Evolutionary conservation across 35 echinoderm and acorn worm species (phyloP), one percentile per base, ranked within the genome.

Genomic region (Heliocidaris erythrogramma): DNA sequence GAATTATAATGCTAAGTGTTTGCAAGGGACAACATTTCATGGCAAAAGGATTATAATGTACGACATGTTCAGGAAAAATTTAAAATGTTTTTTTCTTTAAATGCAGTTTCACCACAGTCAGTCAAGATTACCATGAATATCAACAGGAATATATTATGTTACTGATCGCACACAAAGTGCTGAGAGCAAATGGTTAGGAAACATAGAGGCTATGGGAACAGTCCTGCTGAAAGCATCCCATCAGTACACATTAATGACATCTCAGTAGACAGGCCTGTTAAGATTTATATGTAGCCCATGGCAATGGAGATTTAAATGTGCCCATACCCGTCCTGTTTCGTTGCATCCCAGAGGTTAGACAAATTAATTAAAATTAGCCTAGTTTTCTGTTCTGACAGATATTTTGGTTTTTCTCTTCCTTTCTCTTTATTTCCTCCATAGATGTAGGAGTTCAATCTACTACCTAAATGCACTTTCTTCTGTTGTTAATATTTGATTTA

Each of bases 241-340:
- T 78, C 65, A 78, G 18, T 18, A n/a, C 65, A 78, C 65, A 78
- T 78, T 78, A 78, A 78, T 78, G 65, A 78, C 65, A 78, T 78
- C 65, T 27, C 65, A 78, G 21, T 9, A 78, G 65, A 78, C 65
- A 78, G 65, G 65, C 18, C 21, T 78, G 65, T 78, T 78, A 78
- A 78, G 65, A 78, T 78, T 27, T 78, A 78, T 78, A 21, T 78
- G 65, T 78, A 27, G 65, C 65, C n/a, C 65, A 78, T 78, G 65
- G 65, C 65, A n/a, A 78, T 78, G 5, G 21, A 78, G 65, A 78
- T n/a, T 78, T 78, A 27, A 78, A 78, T 78, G 65, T 27, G 65
- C 65, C 65, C 65, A n/a, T n/a, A 7, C 65, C 65, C 10, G 52
- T n/a, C 65, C 65, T 78, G 65, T 78, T 24, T n/a, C 65, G 9